Base-by-base conservation (phyloP, 2,113 vertebrate genomes). In the Sander lucioperca region DNA sequence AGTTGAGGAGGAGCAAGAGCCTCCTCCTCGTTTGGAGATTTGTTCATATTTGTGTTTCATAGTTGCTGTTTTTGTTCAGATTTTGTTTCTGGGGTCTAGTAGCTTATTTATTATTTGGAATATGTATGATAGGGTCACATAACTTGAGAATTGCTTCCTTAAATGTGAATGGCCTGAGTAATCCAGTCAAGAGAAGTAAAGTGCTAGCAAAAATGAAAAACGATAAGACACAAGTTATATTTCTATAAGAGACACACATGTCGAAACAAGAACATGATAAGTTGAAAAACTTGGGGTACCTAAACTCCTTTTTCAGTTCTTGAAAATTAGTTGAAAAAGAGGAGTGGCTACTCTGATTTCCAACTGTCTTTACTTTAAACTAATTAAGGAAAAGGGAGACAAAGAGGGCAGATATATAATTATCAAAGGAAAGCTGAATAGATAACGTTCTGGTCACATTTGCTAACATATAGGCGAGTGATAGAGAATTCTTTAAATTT, bases 111-210 rank as follows among this genome's bases (percentile, higher is more conserved):
- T 11, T 36, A 36, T 19, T 36, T 36, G 8, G 3, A 19, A 36
- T 19, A 21, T 1, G 11, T 6, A 43, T 19, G 30, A 11, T n/a
- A 43, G 11, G 9, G 61, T 39, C 61, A 43, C 19, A 63, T 62
- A 6, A 33, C n/a, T 6, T 63, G 33, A 39, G 2, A 39, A 6
- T 36, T 2, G 5, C 11, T 6, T 63, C 61, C 30, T 39, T 43
- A 15, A 63, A 63, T 43, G 61, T 63, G 18, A 63, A 63, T 13
- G 36, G 61, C 19, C 30, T 63, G 61, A 63, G 33, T 63, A 63
- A 63, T 1, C 18, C 61, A n/a, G 9, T 63, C 0, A 39, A 63
- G 33, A 63, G 18, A 36, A 11, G 33, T n/a, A n/a, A n/a, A n/a
- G n/a, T n/a, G n/a, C n/a, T n/a, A n/a, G n/a, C n/a, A n/a, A 62